Evolutionary conservation across 2,113 vertebrate species (phyloP).

Genomic region (Paramisgurnus dabryanus): DNA sequence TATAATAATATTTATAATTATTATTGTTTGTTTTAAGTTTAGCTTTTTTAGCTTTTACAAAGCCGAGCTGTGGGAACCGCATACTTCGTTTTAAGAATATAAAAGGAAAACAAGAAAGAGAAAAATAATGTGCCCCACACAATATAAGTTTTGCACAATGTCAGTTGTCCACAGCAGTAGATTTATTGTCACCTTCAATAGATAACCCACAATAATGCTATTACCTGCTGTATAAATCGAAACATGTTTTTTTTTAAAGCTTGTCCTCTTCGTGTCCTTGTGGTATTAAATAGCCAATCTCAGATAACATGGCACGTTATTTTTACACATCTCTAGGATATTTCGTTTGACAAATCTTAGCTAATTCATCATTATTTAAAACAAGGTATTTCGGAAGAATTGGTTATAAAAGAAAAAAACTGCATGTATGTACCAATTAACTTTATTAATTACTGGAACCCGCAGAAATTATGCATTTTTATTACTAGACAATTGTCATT

Average conservation of each 20-base stretch:
- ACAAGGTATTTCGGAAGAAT: not conserved
- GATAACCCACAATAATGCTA: slow-evolving; percentile 49
- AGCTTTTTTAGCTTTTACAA: not conserved
- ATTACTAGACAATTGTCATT: not conserved
- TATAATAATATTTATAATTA: not conserved
- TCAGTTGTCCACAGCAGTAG: slow-evolving; percentile 46
- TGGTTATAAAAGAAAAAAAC: not conserved
- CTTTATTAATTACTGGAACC: not conserved
- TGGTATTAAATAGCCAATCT: slow-evolving; percentile 41
- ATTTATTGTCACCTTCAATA: slow-evolving; percentile 52
- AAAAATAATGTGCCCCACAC: not conserved
- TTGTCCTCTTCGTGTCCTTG: slow-evolving; percentile 60
- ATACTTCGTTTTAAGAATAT: not conserved
- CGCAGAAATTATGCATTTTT: no score
- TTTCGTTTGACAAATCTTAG: slow-evolving; percentile 74
- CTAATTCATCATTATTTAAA: slow-evolving; percentile 69
- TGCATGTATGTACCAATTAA: slow-evolving; percentile 54
- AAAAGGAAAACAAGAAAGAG: not conserved
- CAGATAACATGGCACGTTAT: slow-evolving; percentile 36
- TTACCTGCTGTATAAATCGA: slow-evolving; percentile 65
- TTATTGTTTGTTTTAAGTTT: not conserved
- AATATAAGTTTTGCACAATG: slow-evolving; percentile 9
- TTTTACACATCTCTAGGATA: slow-evolving; percentile 50
- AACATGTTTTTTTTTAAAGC: slow-evolving; percentile 59
- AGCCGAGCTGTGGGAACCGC: not conserved